A percentile compares a stretch with the other conserved stretches of the same genome.
phyloP scores from a whole-genome alignment of 2,888 invertebrate genomes.

The Tenthredo amoena region DNA sequence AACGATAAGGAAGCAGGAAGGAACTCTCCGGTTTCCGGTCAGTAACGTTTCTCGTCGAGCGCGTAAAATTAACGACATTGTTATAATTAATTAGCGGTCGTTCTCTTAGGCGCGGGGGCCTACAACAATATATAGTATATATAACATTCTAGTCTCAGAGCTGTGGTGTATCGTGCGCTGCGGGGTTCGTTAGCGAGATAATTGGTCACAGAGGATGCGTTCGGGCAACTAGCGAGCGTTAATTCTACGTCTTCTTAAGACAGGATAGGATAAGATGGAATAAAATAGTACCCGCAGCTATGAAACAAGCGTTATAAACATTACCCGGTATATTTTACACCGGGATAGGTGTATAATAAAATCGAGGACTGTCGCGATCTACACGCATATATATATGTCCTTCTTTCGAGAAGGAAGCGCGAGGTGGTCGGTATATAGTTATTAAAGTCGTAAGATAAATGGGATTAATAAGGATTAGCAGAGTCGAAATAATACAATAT shows the following conservation, averaged over 20 bases:
- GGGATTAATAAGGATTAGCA: slow-evolving; percentile 76
- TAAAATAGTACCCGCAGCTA: neutral
- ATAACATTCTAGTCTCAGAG: neutral
- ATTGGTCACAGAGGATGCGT: slow-evolving; percentile 77
- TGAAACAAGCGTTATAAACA: neutral
- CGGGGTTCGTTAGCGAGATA: slow-evolving; percentile 76
- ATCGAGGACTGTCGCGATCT: too few relatives aligned
- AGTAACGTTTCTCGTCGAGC: slow-evolving; percentile 76
- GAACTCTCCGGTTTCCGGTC: slow-evolving; percentile 65
- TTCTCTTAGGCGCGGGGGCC: slow-evolving; percentile 53
- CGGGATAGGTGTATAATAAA: too few relatives aligned
- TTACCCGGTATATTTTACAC: neutral
- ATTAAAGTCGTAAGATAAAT: slow-evolving; percentile 61
- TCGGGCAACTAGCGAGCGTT: slow-evolving; percentile 72
- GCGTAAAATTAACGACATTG: slow-evolving; percentile 77
- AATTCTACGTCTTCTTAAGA: slow-evolving; percentile 69
- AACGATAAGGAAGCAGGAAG: slow-evolving; percentile 4
- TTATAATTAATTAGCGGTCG: slow-evolving; percentile 76
- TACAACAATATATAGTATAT: slow-evolving; percentile 48
- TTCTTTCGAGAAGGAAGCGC: too few relatives aligned
- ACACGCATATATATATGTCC: too few relatives aligned
- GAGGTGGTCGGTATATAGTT: neutral
- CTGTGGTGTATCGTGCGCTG: slow-evolving; percentile 56
- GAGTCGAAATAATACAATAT: slow-evolving; percentile 76
- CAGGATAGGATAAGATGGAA: neutral